phyloP scores from a whole-genome alignment of 2,113 vertebrate genomes.

The Neogobius melanostomus region DNA sequence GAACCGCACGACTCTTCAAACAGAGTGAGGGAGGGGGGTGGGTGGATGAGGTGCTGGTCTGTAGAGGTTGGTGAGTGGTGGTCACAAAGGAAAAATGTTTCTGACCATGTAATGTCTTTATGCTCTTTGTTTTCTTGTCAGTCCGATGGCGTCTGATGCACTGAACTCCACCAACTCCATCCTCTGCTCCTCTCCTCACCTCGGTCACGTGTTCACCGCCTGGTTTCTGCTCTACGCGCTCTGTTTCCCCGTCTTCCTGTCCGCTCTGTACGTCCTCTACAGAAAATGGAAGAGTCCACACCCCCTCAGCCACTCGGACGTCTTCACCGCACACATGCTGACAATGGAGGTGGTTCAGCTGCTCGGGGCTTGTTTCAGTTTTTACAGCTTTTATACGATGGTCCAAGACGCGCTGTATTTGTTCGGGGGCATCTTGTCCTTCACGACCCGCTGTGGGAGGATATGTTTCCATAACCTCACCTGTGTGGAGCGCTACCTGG shows the following conservation, averaged over 20 bases:
- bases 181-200: not conserved
- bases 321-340: not conserved
- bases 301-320: not conserved
- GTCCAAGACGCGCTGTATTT: not conserved
- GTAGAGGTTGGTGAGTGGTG: too few species aligned
- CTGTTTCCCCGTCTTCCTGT: not conserved
- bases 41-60: too few species aligned
- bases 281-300: not conserved
- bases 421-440: not conserved
- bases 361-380: not conserved
- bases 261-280: not conserved
- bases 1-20: too few species aligned
- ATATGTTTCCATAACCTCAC: not conserved
- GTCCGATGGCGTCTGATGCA: not conserved
- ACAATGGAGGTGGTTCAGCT: not conserved
- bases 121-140: too few species aligned
- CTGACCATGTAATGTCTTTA: too few species aligned
- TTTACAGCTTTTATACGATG: not conserved
- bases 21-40: too few species aligned
- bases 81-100: too few species aligned
- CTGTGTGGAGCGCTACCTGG: slow-evolving; percentile 6
- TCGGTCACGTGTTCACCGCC: not conserved
- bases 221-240: not conserved
- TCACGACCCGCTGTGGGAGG: not conserved
- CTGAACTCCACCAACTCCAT: too few species aligned